These are phyloP conservation scores for Ranitomeya imitator DNA, from an alignment of 2,113 vertebrate genomes.

Conservation along the genomic window DNA sequence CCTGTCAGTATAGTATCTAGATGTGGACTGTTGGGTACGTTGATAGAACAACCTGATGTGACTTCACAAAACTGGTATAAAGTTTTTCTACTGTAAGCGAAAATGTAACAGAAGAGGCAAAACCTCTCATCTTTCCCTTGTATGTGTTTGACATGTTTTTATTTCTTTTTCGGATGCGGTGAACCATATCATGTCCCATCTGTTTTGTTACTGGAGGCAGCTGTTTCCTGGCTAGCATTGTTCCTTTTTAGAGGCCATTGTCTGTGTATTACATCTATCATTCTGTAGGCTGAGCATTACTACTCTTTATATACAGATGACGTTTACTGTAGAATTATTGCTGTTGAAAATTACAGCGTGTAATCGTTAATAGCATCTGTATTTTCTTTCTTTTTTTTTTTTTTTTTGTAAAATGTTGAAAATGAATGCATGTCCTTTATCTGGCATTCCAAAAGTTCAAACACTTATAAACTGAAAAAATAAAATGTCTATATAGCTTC, in stretches of 20 bases:
- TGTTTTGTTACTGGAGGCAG: not conserved
- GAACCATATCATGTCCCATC: not conserved
- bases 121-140: not conserved
- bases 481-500: too few relatives aligned
- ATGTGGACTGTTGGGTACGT: too few relatives aligned
- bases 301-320: not conserved
- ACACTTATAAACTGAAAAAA: not conserved
- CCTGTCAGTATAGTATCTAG: too few relatives aligned
- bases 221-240: conserved; percentile 6
- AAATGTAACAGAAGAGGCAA: not conserved
- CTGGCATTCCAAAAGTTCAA: not conserved
- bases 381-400: not conserved
- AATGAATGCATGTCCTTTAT: not conserved
- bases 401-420: not conserved
- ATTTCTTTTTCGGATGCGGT: not conserved
- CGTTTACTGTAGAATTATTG: not conserved
- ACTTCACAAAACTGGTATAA: not conserved
- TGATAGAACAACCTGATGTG: not conserved
- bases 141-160: not conserved
- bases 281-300: not conserved
- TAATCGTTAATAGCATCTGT: not conserved
- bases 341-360: not conserved
- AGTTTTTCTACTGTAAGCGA: not conserved
- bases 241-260: not conserved
- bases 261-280: not conserved